phyloP scores from a whole-genome alignment of 1,140 invertebrate genomes.

The Sinella curviseta region DNA sequence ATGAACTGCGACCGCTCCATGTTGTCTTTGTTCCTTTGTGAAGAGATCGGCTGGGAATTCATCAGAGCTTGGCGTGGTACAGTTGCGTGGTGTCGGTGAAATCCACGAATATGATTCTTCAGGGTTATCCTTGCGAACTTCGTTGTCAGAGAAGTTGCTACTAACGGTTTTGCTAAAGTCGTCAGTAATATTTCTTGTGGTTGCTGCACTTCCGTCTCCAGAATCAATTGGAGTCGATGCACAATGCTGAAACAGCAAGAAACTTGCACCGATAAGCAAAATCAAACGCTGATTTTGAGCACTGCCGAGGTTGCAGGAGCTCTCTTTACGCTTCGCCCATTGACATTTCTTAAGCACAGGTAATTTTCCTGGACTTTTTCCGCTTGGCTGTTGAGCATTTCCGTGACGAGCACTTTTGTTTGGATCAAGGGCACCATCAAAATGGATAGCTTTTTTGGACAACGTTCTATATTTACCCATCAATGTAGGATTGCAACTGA shows the following conservation, averaged over 20 bases:
- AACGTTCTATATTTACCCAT: constrained; percentile 48
- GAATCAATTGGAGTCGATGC: background rate
- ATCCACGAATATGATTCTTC: background rate
- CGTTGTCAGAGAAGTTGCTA: background rate
- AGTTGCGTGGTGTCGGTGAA: constrained; percentile 59
- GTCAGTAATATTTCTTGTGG: background rate
- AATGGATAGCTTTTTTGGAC: constrained; percentile 1
- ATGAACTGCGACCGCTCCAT: constrained; percentile 79
- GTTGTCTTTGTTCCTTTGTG: constrained; percentile 72
- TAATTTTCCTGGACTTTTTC: background rate
- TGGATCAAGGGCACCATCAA: background rate
- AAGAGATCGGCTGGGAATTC: constrained; percentile 80
- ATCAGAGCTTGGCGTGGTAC: constrained; percentile 78
- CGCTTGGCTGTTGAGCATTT: background rate
- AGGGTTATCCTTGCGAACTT: background rate
- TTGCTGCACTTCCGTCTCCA: background rate
- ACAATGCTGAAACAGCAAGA: background rate
- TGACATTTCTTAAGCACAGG: background rate
- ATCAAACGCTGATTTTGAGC: background rate
- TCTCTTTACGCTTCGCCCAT: background rate
- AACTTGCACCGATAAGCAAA: background rate
- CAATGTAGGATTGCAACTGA: too few relatives aligned
- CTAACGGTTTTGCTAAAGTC: background rate
- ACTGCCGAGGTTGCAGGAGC: too few relatives aligned
- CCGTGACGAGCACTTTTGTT: background rate